Evolutionary conservation across 1,140 invertebrate species (phyloP), one percentile per base, ranked within the genome.

Genomic region (Dinothrombium tinctorium): DNA sequence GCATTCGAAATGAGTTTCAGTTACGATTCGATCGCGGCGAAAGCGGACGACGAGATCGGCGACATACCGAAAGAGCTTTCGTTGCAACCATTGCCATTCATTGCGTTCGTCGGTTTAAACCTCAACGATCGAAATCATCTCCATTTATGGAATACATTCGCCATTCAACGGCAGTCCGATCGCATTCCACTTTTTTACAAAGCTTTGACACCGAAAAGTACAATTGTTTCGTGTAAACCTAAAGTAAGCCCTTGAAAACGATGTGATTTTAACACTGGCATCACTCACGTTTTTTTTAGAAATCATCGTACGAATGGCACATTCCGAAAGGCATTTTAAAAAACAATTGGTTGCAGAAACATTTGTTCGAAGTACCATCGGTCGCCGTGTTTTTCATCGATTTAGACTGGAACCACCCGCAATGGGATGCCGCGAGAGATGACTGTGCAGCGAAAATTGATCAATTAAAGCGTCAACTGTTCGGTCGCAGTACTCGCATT

Each of bases 301-400:
- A 79, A 51, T 74, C 78, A 49, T 78, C 78, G 0, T 92, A 92
- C 58, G 86, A 94, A 53, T 86, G 80, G 74, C 90, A 92, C 53
- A 76, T 86, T 51, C 84, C 87, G 0, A 90, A 89, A 62, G 90
- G 90, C 22, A 86, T 96, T 45, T 61, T 98, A 3, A 94, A 94
- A 56, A 71, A 72, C 7, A 82, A 83, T 53, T 98, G 92, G 92
- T 77, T 94, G 64, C 66, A 73, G 8, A 98, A 98, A 63, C 83
- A 96, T 57, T 62, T 92, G 6, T 70, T 76, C 50, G 65, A 81
- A 36, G 68, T 96, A 46, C 89, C 92, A 14, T 75, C 86, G 3
- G 73, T 95, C 1, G 73, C 92, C 37, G 82, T 92, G 7, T 68
- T 89, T 26, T 98, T 96, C 58, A 84, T 82, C 59, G 87, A 96